Conservation (phyloP, 2,113 vertebrate species). For the Xiphophorus maculatus region DNA sequence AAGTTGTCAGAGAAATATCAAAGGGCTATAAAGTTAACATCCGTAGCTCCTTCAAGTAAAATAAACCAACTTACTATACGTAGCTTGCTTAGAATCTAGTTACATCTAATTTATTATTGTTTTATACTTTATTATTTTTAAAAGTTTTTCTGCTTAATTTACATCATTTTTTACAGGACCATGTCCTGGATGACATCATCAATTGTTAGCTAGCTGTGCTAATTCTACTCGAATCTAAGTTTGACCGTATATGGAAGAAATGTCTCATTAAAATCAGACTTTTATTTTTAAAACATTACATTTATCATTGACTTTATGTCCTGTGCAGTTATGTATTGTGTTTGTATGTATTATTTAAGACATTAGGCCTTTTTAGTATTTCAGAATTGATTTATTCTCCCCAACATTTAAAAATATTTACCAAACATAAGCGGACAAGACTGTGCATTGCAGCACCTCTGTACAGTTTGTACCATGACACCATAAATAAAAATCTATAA, state of each 20-base stretch:
- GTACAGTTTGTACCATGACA: conserved; percentile 66
- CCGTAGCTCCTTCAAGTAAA: too few relatives aligned
- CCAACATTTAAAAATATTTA: conserved; percentile 76
- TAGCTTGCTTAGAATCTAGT: neutral
- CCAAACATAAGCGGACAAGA: conserved; percentile 70
- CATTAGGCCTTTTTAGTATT: conserved; percentile 20
- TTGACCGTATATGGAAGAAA: too few relatives aligned
- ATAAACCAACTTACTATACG: neutral
- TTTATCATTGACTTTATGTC: too few relatives aligned
- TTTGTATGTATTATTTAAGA: neutral
- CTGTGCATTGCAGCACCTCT: conserved; percentile 60
- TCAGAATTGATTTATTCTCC: conserved; percentile 71
- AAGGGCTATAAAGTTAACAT: too few relatives aligned
- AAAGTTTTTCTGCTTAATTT: neutral
- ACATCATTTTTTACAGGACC: neutral
- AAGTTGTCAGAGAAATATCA: neutral
- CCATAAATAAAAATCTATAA: conserved; percentile 79
- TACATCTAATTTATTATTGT: neutral
- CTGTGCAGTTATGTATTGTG: too few relatives aligned
- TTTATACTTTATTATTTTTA: neutral
- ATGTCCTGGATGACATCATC: too few relatives aligned
- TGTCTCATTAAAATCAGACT: too few relatives aligned
- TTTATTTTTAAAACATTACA: too few relatives aligned
- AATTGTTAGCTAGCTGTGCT: too few relatives aligned
- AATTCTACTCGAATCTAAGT: too few relatives aligned